A percentile compares a stretch with the other conserved stretches of the same genome.
Conservation (phyloP, 37 sponge, comb jelly and placozoan species). For the Haliclona indistincta region DNA sequence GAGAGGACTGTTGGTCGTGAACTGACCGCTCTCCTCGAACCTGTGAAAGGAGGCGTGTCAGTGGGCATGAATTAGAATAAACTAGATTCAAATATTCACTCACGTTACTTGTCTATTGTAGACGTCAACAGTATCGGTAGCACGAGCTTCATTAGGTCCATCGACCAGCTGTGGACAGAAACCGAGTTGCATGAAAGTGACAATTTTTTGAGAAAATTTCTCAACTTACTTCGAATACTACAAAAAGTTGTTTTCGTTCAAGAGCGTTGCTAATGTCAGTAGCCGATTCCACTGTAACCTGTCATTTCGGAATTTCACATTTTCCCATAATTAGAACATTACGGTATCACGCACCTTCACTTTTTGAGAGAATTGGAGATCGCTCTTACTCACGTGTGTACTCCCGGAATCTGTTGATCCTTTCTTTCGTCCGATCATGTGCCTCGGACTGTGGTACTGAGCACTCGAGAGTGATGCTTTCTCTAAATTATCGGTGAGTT, state of each 20-base stretch:
- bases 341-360: conserved; percentile 10
- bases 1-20: conserved; percentile 53
- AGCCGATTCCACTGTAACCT: background rate
- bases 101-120: background rate
- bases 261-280: background rate
- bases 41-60: background rate
- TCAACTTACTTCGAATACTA: background rate
- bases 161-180: conserved; percentile 12
- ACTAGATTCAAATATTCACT: background rate
- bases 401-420: conserved; percentile 11
- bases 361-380: conserved; percentile 35
- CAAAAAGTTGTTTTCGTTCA: background rate
- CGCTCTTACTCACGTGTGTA: conserved; percentile 37
- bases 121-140: conserved; percentile 5
- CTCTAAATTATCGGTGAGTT: no score
- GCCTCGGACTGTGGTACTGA: no score
- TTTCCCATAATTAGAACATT: background rate
- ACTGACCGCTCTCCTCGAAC: conserved; percentile 52
- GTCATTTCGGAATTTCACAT: background rate
- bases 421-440: no score
- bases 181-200: no score
- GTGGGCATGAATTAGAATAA: background rate
- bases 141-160: conserved; percentile 1
- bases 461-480: no score
- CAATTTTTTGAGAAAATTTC: background rate